phyloP scores from a whole-genome alignment of 1,140 invertebrate species.

The Solen grandis region DNA sequence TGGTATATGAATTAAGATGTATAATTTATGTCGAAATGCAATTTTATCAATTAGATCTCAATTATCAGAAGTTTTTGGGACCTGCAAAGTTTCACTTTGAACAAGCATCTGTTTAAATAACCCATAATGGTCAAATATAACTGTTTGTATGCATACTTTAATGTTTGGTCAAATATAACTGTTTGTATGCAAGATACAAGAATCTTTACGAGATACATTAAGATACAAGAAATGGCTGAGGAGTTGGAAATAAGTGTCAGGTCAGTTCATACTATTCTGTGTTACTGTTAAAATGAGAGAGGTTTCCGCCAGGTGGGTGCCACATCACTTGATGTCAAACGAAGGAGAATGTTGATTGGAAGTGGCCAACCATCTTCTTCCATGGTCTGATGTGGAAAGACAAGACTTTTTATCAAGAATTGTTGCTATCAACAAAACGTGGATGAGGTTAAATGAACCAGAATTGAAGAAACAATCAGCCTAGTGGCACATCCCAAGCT shows the following conservation, averaged over 20 bases:
- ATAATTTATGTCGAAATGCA: too few species aligned
- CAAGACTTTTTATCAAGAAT: conserved; percentile 15
- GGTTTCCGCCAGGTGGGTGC: conserved; percentile 13
- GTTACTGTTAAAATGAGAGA: conserved; percentile 19
- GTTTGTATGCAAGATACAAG: neutral
- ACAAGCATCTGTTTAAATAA: too few species aligned
- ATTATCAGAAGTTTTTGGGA: too few species aligned
- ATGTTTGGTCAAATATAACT: too few species aligned
- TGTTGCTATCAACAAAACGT: neutral
- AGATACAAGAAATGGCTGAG: neutral
- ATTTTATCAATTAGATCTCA: too few species aligned
- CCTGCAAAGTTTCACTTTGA: too few species aligned
- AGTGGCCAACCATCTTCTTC: neutral
- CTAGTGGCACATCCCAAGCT: conserved; percentile 2
- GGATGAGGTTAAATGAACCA: neutral
- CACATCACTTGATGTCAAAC: neutral
- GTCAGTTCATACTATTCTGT: conserved; percentile 12
- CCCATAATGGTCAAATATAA: too few species aligned
- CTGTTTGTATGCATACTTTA: too few species aligned
- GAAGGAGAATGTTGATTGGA: neutral
- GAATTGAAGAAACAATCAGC: conserved; percentile 13
- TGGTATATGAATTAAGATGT: too few species aligned
- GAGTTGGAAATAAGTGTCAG: neutral
- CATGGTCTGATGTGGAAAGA: neutral
- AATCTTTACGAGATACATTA: neutral